A percentile compares a stretch with the other conserved stretches of the same genome.
These are phyloP conservation scores for Aphelocoma coerulescens DNA, from an alignment of 2,113 vertebrate genomes.

Conservation along the genomic window DNA sequence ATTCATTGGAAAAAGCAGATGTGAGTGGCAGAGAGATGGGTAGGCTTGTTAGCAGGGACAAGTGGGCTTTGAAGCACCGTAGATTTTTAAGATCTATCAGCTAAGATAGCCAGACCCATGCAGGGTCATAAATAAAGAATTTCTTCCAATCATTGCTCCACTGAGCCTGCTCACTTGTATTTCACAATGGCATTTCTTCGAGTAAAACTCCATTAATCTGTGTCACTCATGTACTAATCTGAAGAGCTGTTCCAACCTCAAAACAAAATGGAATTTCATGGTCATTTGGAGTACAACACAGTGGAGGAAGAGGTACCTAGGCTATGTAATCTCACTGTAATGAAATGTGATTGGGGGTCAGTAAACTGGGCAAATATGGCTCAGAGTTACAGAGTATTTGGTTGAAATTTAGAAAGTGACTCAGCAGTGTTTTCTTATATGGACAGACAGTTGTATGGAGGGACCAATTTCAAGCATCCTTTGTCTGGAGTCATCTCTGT, in stretches of 20 bases:
- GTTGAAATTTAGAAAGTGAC: background rate
- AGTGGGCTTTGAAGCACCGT: background rate
- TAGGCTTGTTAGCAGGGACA: background rate
- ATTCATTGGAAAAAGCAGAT: background rate
- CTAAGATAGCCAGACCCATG: background rate
- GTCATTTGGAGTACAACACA: background rate
- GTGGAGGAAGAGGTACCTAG: background rate
- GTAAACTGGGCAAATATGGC: background rate
- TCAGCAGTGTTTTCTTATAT: background rate
- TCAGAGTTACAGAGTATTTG: background rate
- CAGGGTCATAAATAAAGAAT: background rate
- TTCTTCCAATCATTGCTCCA: background rate
- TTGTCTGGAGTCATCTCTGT: background rate
- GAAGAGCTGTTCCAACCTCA: background rate
- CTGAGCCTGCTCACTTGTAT: background rate
- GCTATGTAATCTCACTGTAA: background rate
- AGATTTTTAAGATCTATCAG: background rate
- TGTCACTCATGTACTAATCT: background rate
- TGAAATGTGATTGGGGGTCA: background rate
- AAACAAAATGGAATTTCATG: accelerated
- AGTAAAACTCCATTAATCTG: background rate
- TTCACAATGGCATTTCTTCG: background rate
- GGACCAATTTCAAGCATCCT: background rate
- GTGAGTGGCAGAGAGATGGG: background rate
- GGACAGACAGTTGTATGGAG: background rate